Evolutionary conservation across 2,797 vertebrate genomes (phyloP).

Genomic region (Silurus lanzhouensis): DNA sequence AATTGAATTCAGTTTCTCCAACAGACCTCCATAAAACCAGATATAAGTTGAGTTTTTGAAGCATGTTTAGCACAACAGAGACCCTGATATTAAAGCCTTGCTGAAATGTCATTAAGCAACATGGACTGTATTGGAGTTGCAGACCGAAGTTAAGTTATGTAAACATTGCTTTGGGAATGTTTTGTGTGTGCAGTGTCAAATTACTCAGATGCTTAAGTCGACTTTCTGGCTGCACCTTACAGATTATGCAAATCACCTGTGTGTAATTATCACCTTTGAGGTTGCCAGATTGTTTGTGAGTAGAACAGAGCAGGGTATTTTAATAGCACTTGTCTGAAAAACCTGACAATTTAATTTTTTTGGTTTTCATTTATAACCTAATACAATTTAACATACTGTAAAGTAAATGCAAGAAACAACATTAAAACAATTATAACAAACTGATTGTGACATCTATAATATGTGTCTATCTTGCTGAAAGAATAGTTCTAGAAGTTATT

Average conservation of each 20-base stretch:
- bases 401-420: neutral
- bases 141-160: neutral
- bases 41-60: neutral
- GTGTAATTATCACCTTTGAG: neutral
- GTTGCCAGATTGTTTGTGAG: neutral
- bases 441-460: neutral
- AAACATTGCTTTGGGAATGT: neutral
- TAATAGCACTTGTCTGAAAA: neutral
- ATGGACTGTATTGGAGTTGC: neutral
- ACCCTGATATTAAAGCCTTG: neutral
- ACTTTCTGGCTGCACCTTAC: neutral
- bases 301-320: neutral
- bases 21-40: neutral
- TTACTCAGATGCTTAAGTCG: neutral
- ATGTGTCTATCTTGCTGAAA: neutral
- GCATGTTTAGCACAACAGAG: neutral
- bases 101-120: neutral
- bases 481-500: neutral
- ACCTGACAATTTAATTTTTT: neutral
- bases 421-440: neutral
- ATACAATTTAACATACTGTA: neutral
- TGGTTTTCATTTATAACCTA: neutral
- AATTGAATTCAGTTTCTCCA: neutral
- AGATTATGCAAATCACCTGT: neutral
- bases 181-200: neutral